A percentile compares a stretch with the other conserved stretches of the same genome.
Conservation (phyloP, 2,113 vertebrate genomes). For the Sapayoa aenigma region DNA sequence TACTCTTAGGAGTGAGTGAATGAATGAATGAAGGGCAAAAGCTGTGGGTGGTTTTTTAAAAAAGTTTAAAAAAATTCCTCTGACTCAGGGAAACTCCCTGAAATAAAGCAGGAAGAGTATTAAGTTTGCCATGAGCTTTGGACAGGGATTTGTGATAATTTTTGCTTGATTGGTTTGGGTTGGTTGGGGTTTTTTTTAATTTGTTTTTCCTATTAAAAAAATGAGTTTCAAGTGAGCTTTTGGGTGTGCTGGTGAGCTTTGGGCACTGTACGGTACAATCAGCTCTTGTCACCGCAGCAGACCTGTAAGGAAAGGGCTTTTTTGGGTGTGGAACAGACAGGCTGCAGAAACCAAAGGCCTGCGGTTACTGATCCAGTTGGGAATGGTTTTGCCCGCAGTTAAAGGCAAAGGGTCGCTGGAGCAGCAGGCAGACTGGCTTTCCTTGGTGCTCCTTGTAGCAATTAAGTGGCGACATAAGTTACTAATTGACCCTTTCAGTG, state of each 20-base stretch:
- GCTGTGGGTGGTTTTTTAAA: background rate
- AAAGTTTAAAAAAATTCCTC: background rate
- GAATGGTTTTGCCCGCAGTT: background rate
- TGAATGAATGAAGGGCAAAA: background rate
- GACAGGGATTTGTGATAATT: background rate
- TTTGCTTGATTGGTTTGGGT: background rate
- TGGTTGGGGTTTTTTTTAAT: background rate
- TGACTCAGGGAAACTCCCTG: background rate
- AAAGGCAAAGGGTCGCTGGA: background rate
- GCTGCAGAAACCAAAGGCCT: background rate
- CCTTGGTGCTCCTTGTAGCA: constrained; percentile 25
- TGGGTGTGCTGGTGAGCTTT: background rate
- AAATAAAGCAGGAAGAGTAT: background rate
- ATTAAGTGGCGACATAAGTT: constrained; percentile 44
- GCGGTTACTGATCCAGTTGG: fast-evolving
- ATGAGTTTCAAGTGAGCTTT: background rate
- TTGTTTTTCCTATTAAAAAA: background rate
- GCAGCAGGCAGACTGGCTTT: background rate
- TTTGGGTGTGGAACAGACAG: fast-evolving
- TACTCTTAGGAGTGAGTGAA: background rate
- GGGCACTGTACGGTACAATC: fast-evolving
- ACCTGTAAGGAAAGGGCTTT: background rate
- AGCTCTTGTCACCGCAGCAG: background rate
- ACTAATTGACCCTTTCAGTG: constrained; percentile 58
- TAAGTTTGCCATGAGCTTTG: background rate